A percentile compares a stretch with the other conserved stretches of the same genome.
These are phyloP conservation scores for Cydia strobilella DNA, from an alignment of 1,140 invertebrate species.

Conservation along the genomic window DNA sequence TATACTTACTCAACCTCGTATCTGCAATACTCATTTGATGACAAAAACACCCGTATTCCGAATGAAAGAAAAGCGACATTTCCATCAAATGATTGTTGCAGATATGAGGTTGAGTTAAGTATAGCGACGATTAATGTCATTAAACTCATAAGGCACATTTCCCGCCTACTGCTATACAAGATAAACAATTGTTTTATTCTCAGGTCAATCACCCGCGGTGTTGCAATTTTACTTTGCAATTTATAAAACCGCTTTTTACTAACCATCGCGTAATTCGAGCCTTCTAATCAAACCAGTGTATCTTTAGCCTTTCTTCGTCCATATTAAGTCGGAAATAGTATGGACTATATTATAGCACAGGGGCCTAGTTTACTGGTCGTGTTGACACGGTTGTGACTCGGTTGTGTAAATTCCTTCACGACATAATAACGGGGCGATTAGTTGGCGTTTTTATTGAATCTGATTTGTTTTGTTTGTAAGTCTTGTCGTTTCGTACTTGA, in stretches of 20 bases:
- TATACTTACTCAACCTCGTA: too few species aligned
- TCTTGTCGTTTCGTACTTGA: neutral
- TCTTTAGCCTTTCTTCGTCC: too few species aligned
- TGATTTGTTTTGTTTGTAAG: neutral
- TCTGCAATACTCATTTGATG: too few species aligned
- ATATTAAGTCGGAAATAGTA: neutral
- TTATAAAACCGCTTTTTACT: slow-evolving; percentile 18
- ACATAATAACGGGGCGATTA: slow-evolving; percentile 26
- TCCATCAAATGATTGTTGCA: too few species aligned
- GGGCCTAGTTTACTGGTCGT: neutral
- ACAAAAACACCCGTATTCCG: too few species aligned
- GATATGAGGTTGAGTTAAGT: too few species aligned
- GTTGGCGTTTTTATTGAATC: slow-evolving; percentile 14
- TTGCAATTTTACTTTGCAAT: slow-evolving; percentile 26
- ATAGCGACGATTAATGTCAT: too few species aligned
- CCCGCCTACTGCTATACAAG: neutral
- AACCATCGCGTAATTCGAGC: slow-evolving; percentile 3
- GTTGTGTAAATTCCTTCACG: slow-evolving; percentile 29
- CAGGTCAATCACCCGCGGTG: slow-evolving; percentile 3
- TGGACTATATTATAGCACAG: neutral
- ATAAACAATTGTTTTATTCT: slow-evolving; percentile 29
- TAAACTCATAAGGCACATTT: slow-evolving; percentile 21
- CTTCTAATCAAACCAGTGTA: slow-evolving; percentile 25
- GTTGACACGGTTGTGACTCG: slow-evolving; percentile 14
- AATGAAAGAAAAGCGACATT: too few species aligned